phyloP scores from a whole-genome alignment of 2,797 vertebrate species.

The Loriculus beryllinus region DNA sequence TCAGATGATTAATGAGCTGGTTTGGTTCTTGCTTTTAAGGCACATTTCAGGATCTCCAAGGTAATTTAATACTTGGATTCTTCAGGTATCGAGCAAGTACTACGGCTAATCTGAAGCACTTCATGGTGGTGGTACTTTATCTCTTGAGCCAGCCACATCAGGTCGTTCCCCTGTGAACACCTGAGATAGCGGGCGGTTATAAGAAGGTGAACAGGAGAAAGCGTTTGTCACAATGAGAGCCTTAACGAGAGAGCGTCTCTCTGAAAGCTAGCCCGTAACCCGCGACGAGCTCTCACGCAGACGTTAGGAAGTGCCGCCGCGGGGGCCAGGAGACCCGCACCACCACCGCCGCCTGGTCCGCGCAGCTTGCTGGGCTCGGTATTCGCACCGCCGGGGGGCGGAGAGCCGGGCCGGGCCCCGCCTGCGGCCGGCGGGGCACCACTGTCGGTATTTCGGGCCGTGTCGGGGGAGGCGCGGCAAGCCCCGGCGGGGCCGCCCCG shows the following conservation, averaged over 20 bases:
- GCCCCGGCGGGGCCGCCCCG: background rate
- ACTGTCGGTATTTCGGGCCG: fast-evolving
- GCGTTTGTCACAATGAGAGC: fast-evolving
- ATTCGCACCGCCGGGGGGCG: background rate
- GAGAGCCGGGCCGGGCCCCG: background rate
- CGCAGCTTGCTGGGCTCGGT: background rate
- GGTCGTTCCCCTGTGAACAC: background rate
- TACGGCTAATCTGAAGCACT: background rate
- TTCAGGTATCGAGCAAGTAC: background rate
- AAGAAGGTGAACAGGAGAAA: fast-evolving
- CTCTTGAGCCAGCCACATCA: background rate
- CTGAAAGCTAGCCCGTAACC: fast-evolving
- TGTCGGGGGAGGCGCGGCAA: background rate
- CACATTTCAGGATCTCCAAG: background rate
- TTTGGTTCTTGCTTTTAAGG: background rate
- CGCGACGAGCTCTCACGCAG: fast-evolving
- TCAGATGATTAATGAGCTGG: background rate
- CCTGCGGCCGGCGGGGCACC: background rate
- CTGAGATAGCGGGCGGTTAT: fast-evolving
- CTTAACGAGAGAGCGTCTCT: fast-evolving
- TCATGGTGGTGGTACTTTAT: background rate
- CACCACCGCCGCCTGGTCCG: background rate
- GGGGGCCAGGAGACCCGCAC: too few relatives aligned
- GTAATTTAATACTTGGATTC: background rate
- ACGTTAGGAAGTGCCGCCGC: fast-evolving